Percentiles rank a stretch among this genome's conserved stretches.
Evolutionary conservation across 2,888 invertebrate species (phyloP).

Genomic region (Drosophila mimica): DNA sequence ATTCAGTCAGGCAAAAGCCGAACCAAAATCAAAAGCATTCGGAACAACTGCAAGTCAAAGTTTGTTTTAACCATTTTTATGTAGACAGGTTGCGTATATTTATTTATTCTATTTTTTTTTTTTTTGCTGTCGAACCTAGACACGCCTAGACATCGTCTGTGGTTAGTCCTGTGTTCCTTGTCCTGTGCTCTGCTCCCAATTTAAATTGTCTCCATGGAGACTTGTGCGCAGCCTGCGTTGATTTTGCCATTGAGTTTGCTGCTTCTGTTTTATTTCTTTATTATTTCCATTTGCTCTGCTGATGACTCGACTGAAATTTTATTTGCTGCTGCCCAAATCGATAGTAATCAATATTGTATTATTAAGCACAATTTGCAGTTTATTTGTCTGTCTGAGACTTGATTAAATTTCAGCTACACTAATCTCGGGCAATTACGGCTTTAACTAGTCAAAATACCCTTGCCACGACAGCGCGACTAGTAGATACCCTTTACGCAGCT

Average conservation of each 20-base stretch:
- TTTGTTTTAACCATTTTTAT: constrained; percentile 65
- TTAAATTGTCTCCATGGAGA: constrained; percentile 81
- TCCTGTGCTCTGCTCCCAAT: constrained; percentile 46
- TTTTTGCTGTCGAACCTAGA: constrained; percentile 14
- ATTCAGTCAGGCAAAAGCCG: constrained; percentile 59
- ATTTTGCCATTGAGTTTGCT: constrained; percentile 45
- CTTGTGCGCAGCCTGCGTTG: constrained; percentile 45
- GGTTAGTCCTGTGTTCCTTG: constrained; percentile 38
- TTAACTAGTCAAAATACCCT: constrained; percentile 1
- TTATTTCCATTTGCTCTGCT: not conserved
- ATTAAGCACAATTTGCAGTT: constrained; percentile 45
- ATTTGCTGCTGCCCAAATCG: constrained; percentile 37
- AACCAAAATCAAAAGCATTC: constrained; percentile 35
- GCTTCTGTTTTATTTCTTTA: constrained; percentile 17
- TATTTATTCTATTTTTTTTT: constrained; percentile 9
- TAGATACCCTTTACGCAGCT: not conserved
- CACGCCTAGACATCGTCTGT: constrained; percentile 51
- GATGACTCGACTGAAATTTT: constrained; percentile 44
- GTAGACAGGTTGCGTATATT: constrained; percentile 26
- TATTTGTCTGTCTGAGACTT: constrained; percentile 38
- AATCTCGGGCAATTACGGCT: not conserved
- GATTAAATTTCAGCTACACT: constrained; percentile 16
- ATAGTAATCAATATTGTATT: constrained; percentile 60
- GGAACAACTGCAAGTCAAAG: constrained; percentile 41
- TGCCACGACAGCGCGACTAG: not conserved